phyloP scores from a whole-genome alignment of 2,797 vertebrate genomes.

The Artibeus lituratus region DNA sequence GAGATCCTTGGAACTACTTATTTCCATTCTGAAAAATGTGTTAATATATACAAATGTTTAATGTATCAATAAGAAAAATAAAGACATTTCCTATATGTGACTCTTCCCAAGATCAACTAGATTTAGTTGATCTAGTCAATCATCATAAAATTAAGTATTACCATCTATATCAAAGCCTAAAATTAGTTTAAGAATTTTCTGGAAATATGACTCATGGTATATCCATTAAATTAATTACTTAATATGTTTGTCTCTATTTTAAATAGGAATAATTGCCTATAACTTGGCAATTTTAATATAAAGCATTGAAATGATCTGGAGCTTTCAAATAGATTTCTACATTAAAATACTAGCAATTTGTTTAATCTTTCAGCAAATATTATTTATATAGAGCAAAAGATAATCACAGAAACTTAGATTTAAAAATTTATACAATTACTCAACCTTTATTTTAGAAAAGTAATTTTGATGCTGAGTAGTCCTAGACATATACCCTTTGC shows the following conservation, averaged over 20 bases:
- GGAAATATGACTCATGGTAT: background rate
- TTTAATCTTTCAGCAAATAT: background rate
- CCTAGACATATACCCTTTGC: background rate
- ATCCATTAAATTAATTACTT: background rate
- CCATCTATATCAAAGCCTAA: background rate
- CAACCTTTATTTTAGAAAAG: background rate
- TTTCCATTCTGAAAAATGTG: background rate
- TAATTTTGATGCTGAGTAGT: background rate
- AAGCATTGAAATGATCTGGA: background rate
- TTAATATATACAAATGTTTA: background rate
- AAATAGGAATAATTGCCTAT: background rate
- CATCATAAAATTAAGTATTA: slow-evolving; percentile 1
- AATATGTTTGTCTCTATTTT: background rate
- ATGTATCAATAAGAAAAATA: background rate
- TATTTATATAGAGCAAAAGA: background rate
- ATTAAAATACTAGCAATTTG: background rate
- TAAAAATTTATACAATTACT: background rate
- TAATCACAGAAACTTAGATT: background rate
- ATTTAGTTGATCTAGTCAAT: background rate
- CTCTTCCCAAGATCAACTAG: background rate
- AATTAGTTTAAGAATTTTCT: background rate
- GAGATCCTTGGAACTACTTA: background rate
- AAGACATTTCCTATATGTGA: background rate
- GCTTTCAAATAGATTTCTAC: background rate
- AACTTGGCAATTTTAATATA: background rate